These are phyloP conservation scores for Diprion similis DNA, from an alignment of 1,140 invertebrate species.

Conservation along the genomic window DNA sequence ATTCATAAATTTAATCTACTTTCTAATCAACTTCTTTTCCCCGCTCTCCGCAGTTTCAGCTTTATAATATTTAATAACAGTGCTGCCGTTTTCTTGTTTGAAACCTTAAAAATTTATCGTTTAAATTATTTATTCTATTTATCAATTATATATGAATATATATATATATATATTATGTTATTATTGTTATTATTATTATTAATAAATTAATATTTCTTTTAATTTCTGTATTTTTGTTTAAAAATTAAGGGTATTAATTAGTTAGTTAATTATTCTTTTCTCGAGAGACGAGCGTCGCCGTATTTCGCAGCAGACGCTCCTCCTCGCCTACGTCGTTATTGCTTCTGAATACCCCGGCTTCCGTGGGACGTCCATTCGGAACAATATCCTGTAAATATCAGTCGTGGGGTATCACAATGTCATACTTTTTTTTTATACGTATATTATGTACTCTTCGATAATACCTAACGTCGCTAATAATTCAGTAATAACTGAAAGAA, in stretches of 20 bases:
- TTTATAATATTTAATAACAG: not conserved
- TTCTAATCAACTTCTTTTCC: too few species aligned
- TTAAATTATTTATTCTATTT: conserved; percentile 9
- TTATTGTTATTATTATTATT: conserved; percentile 22
- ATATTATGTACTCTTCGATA: too few species aligned
- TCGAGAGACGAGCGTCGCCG: conserved; percentile 16
- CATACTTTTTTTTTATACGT: not conserved
- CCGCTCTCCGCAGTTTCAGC: too few species aligned
- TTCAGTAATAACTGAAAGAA: too few species aligned
- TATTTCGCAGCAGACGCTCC: conserved; percentile 24
- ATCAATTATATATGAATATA: conserved; percentile 8
- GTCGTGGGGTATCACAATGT: conserved; percentile 36
- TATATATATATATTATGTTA: not conserved
- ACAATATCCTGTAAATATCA: conserved; percentile 64
- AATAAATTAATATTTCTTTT: conserved; percentile 20
- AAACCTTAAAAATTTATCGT: not conserved
- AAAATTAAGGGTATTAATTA: not conserved
- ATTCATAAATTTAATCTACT: too few species aligned
- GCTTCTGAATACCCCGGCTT: conserved; percentile 62
- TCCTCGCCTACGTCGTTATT: conserved; percentile 53
- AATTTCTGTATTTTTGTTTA: too few species aligned
- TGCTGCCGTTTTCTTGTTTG: not conserved
- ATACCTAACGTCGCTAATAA: too few species aligned
- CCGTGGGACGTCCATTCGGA: conserved; percentile 57
- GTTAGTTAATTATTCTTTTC: conserved; percentile 25